Evolutionary conservation across 1,140 invertebrate genomes (phyloP).

Genomic region (Scylla paramamosain): DNA sequence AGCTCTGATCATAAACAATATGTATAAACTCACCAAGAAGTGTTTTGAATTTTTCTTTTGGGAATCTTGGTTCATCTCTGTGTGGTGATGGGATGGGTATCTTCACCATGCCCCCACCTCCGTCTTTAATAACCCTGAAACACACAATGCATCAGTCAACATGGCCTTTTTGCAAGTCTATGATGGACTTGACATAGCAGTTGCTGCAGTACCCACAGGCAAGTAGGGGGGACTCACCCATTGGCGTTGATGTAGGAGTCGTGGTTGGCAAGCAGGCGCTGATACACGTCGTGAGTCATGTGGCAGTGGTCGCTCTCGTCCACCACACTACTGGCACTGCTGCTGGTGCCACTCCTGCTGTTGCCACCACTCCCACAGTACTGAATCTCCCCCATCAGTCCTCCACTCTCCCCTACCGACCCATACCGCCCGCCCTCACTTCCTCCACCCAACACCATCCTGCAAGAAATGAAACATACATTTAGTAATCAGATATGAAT

Average conservation of each 20-base stretch:
- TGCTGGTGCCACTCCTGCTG: constrained; percentile 71
- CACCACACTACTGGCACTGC: constrained; percentile 70
- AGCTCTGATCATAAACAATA: neutral
- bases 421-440: constrained; percentile 72
- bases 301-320: constrained; percentile 66
- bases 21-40: constrained; percentile 77
- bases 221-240: constrained; percentile 47
- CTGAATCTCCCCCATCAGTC: constrained; percentile 39
- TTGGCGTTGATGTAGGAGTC: constrained; percentile 65
- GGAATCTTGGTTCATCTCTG: constrained; percentile 78
- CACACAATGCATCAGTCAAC: neutral
- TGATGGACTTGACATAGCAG: too few species aligned
- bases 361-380: constrained; percentile 39
- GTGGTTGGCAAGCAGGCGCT: constrained; percentile 67
- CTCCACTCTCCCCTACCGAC: constrained; percentile 69
- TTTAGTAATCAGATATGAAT: neutral
- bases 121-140: constrained; percentile 66
- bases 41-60: constrained; percentile 80
- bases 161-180: too few species aligned
- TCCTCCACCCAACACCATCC: constrained; percentile 72
- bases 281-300: constrained; percentile 75
- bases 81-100: constrained; percentile 74
- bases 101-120: constrained; percentile 66
- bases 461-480: constrained; percentile 9
- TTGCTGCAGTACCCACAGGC: too few species aligned